A percentile compares a stretch with the other conserved stretches of the same genome.
phyloP scores from a whole-genome alignment of 2,797 vertebrate species.

The Urocyon cinereoargenteus region DNA sequence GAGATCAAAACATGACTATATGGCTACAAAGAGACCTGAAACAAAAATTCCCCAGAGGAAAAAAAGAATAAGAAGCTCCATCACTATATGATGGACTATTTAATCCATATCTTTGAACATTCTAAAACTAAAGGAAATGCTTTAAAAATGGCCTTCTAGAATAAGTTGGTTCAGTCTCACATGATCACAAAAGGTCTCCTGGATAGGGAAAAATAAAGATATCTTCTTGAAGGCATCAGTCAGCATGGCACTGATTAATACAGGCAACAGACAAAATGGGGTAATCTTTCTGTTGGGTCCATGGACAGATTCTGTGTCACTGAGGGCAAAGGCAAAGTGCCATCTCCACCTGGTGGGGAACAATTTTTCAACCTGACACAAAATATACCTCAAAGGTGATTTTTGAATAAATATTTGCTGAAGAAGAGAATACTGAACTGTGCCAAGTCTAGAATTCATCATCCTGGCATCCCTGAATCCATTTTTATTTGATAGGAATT shows the following conservation, averaged over 20 bases:
- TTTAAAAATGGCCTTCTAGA: slow-evolving; percentile 21
- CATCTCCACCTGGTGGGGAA: background rate
- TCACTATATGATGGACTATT: background rate
- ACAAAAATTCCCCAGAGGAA: background rate
- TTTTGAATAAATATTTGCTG: slow-evolving; percentile 69
- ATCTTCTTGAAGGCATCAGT: background rate
- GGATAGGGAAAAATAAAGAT: slow-evolving; percentile 33
- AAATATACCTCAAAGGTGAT: slow-evolving; percentile 43
- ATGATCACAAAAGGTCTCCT: background rate
- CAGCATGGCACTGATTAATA: slow-evolving; percentile 38
- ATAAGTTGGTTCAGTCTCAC: background rate
- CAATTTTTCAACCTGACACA: slow-evolving; percentile 52
- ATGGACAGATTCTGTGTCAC: slow-evolving; percentile 24
- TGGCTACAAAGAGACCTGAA: background rate
- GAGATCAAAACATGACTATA: slow-evolving; percentile 1
- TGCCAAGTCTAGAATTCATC: slow-evolving; percentile 15
- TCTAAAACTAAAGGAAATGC: slow-evolving; percentile 28
- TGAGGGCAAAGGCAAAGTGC: slow-evolving; percentile 27
- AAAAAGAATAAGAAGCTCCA: background rate
- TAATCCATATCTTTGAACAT: background rate
- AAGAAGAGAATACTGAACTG: slow-evolving; percentile 46
- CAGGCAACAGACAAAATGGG: background rate
- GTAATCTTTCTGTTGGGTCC: slow-evolving; percentile 46
- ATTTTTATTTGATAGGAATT: background rate
- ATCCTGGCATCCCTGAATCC: background rate